phyloP scores from a whole-genome alignment of 92 coral and sea anemone species.

The Heliopora coerulea region DNA sequence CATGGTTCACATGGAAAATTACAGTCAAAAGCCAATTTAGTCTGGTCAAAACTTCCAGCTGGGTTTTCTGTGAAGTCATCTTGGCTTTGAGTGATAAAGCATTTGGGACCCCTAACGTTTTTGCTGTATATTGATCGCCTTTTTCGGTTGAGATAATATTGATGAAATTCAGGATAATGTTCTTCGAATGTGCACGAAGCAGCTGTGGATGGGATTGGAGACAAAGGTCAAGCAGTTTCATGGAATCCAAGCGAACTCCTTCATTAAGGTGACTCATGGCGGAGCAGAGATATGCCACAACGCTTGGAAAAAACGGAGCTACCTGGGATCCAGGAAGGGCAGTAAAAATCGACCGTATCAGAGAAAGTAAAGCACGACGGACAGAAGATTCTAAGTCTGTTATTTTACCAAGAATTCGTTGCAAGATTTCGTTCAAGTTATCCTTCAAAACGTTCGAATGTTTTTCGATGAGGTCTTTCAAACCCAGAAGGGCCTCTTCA shows the following conservation, averaged over 20 bases:
- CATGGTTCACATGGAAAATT: slow-evolving; percentile 43
- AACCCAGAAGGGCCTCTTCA: slow-evolving; percentile 75
- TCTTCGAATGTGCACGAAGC: slow-evolving; percentile 58
- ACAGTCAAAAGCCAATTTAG: slow-evolving; percentile 51
- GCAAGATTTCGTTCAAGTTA: slow-evolving; percentile 62
- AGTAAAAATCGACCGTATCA: slow-evolving; percentile 63
- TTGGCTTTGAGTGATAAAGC: slow-evolving; percentile 71
- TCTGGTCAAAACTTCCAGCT: slow-evolving; percentile 54
- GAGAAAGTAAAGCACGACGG: slow-evolving; percentile 70
- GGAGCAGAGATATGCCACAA: slow-evolving; percentile 82
- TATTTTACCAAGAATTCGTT: slow-evolving; percentile 61
- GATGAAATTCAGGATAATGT: slow-evolving; percentile 68
- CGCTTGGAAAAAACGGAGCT: slow-evolving; percentile 69
- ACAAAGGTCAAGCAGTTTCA: slow-evolving; percentile 69
- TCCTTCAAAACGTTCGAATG: slow-evolving; percentile 63
- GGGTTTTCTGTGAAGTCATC: slow-evolving; percentile 74
- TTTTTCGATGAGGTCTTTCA: slow-evolving; percentile 68
- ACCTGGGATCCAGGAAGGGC: slow-evolving; percentile 57
- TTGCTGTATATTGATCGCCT: slow-evolving; percentile 21
- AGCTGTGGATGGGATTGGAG: slow-evolving; percentile 63
- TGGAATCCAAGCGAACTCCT: slow-evolving; percentile 84
- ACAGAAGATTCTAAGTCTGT: slow-evolving; percentile 80
- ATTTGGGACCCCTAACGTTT: slow-evolving; percentile 13
- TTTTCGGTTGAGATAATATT: slow-evolving; percentile 69
- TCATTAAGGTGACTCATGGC: slow-evolving; percentile 93